phyloP scores from a whole-genome alignment of 2,113 vertebrate species.

The Etia nguti region DNA sequence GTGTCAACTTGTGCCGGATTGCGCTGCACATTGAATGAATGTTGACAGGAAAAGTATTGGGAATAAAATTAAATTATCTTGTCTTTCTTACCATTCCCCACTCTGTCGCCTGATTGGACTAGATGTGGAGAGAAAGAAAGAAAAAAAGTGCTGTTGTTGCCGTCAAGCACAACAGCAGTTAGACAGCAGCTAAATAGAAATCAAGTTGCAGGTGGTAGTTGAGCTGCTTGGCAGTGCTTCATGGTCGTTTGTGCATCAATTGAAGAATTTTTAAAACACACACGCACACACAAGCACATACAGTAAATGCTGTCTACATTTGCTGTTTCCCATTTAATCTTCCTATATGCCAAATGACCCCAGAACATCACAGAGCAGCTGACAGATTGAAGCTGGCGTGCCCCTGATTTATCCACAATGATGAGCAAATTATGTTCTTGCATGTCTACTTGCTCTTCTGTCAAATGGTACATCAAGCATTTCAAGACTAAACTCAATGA shows the following conservation, averaged over 20 bases:
- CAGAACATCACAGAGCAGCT: constrained; percentile 39
- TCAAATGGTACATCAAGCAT: constrained; percentile 54
- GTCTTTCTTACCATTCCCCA: constrained; percentile 6
- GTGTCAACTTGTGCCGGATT: not conserved
- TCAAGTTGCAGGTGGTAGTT: constrained; percentile 2
- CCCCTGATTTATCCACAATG: constrained; percentile 66
- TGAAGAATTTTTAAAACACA: not conserved
- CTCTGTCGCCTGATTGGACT: not conserved
- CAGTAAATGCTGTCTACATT: constrained; percentile 1
- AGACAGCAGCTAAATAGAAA: constrained; percentile 10
- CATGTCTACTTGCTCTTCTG: constrained; percentile 64
- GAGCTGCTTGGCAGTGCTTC: not conserved
- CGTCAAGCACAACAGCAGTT: constrained; percentile 7
- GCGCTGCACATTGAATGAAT: constrained; percentile 3
- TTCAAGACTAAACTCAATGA: constrained; percentile 35
- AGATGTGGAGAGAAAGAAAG: not conserved
- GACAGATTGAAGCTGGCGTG: constrained; percentile 62
- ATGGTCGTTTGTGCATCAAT: not conserved
- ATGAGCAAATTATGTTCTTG: constrained; percentile 66
- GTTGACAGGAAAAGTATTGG: constrained; percentile 43
- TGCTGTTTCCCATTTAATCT: constrained; percentile 22
- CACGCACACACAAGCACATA: not conserved
- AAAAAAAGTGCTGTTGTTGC: not conserved
- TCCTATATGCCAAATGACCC: constrained; percentile 45
- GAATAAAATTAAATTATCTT: constrained; percentile 34